Conservation (phyloP, 2,797 vertebrate species). For the Chaetodon trifasciatus region DNA sequence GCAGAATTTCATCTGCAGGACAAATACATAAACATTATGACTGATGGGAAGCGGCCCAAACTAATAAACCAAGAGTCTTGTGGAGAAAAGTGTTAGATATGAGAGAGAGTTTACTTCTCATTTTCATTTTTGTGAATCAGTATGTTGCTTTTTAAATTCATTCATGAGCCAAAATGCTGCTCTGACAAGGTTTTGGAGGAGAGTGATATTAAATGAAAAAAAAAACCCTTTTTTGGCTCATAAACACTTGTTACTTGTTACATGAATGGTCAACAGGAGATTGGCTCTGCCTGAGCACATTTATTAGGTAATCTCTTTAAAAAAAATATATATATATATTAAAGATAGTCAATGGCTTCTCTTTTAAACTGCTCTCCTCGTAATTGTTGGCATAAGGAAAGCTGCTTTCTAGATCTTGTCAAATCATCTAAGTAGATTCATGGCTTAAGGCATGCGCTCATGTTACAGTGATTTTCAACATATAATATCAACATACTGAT, state of each 20-base stretch:
- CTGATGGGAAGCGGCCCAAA: no score
- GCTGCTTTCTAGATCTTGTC: background rate
- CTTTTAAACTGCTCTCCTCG: background rate
- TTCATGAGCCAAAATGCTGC: background rate
- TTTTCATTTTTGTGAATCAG: conserved; percentile 1
- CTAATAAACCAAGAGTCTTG: no score
- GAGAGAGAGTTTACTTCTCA: no score
- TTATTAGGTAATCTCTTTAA: background rate
- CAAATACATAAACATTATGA: no score
- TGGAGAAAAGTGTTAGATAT: no score
- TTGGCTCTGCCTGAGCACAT: background rate
- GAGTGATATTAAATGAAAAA: no score
- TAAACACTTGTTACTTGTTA: no score
- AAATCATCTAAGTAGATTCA: background rate
- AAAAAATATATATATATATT: no score
- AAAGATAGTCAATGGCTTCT: background rate
- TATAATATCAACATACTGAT: no score
- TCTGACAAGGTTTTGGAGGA: no score
- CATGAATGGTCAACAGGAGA: background rate
- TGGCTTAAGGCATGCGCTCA: background rate
- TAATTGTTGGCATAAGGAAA: background rate
- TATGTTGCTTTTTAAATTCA: background rate
- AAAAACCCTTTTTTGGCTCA: no score
- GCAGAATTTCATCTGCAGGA: background rate
- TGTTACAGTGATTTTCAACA: background rate